Conservation (phyloP, 2,797 vertebrate genomes). For the Scolopax rusticola region DNA sequence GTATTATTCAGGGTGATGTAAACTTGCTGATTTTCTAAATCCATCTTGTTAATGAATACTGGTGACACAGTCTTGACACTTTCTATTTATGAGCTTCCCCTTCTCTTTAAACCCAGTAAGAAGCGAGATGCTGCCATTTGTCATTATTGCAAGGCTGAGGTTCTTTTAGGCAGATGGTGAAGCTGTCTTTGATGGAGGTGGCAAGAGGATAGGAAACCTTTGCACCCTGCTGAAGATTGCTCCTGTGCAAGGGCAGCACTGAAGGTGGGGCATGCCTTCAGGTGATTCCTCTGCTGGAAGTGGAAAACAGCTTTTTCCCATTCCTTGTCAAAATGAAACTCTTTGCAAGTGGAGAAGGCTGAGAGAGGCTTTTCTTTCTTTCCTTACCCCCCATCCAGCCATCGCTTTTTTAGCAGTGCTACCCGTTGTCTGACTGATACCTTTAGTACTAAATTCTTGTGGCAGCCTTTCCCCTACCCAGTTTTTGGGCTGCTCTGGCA, state of each 20-base stretch:
- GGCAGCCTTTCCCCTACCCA: neutral
- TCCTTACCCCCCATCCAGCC: neutral
- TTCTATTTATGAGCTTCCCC: neutral
- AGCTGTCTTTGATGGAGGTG: neutral
- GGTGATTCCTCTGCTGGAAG: neutral
- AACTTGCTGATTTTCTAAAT: neutral
- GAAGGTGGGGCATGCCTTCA: neutral
- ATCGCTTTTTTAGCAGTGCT: neutral
- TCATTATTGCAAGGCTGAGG: neutral
- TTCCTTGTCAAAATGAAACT: neutral
- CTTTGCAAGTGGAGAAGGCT: neutral
- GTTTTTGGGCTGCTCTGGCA: neutral
- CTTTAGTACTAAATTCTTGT: neutral
- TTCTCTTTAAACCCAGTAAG: neutral
- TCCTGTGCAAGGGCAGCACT: neutral
- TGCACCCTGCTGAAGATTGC: neutral
- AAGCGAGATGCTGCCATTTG: neutral
- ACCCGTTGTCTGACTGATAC: neutral
- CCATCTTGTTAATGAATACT: neutral
- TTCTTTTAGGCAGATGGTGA: neutral
- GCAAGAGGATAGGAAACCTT: neutral
- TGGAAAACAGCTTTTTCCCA: neutral
- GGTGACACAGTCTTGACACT: neutral
- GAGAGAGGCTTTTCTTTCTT: neutral
- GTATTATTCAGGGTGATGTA: neutral